These are phyloP conservation scores for Heliconius erato DNA, from an alignment of 2,888 invertebrate species.

Conservation along the genomic window DNA sequence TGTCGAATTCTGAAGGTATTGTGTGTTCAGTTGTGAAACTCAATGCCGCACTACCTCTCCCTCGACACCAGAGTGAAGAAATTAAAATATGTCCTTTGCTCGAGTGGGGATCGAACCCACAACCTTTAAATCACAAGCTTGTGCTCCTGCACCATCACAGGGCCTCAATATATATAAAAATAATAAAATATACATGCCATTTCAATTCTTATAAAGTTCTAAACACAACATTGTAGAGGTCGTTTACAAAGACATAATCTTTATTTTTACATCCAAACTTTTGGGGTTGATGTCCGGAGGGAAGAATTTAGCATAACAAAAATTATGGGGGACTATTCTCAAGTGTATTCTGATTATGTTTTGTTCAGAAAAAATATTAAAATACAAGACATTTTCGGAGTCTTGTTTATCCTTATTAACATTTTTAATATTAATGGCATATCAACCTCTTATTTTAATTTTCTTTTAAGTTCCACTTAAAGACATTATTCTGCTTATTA, in stretches of 20 bases:
- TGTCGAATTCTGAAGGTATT: no score
- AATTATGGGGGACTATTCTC: constrained; percentile 22
- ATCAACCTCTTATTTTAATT: background rate
- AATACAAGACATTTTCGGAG: background rate
- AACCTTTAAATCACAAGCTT: no score
- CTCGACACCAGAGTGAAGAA: no score
- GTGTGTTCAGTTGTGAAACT: no score
- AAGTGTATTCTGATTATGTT: constrained; percentile 12
- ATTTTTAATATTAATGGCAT: constrained; percentile 9
- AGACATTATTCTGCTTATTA: background rate
- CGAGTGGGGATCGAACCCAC: no score
- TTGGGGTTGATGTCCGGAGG: constrained; percentile 31
- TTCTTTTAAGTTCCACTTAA: background rate
- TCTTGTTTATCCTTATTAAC: background rate
- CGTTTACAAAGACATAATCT: constrained; percentile 36
- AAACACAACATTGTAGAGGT: constrained; percentile 16
- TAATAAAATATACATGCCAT: background rate
- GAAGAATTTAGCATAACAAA: constrained; percentile 22
- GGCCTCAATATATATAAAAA: no score
- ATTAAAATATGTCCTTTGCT: no score
- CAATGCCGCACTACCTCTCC: no score
- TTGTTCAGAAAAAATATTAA: constrained; percentile 17
- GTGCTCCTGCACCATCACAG: no score
- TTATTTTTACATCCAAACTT: constrained; percentile 45
- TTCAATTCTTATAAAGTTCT: background rate